phyloP scores from a whole-genome alignment of 2,888 invertebrate genomes.

The Nysson spinosus region DNA sequence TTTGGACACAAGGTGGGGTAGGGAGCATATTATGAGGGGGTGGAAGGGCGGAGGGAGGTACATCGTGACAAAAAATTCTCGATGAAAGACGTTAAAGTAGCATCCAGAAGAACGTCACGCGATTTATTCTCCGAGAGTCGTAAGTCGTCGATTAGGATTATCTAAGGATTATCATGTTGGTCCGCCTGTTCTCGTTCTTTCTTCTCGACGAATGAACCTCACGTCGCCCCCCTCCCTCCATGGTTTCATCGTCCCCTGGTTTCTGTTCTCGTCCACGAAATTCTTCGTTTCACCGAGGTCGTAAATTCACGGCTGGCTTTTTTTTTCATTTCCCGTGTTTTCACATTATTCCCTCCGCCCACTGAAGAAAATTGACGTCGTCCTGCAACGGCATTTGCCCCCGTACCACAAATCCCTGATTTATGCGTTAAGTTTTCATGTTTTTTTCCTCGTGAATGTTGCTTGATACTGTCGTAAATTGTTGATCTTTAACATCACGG shows the following conservation, averaged over 20 bases:
- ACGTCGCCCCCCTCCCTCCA: conserved; percentile 29
- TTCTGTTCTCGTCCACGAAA: conserved; percentile 6
- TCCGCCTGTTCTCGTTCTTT: conserved; percentile 47
- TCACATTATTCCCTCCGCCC: background rate
- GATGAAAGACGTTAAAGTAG: too few relatives aligned
- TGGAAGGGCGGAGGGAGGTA: background rate
- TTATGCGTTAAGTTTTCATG: too few relatives aligned
- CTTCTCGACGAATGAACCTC: conserved; percentile 17
- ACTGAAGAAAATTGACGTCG: conserved; percentile 38
- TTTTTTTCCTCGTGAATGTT: too few relatives aligned
- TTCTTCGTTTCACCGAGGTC: conserved; percentile 11
- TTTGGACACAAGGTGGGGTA: too few relatives aligned
- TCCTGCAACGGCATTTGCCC: conserved; percentile 14
- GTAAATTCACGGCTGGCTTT: conserved; percentile 50
- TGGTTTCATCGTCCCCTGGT: conserved; percentile 3
- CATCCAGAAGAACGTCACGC: too few relatives aligned
- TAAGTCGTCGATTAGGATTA: conserved; percentile 70
- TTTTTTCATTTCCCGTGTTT: conserved; percentile 16
- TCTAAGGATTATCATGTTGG: conserved; percentile 60
- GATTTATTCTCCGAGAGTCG: conserved; percentile 55
- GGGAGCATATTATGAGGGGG: too few relatives aligned
- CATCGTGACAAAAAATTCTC: too few relatives aligned
- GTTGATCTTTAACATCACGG: too few relatives aligned
- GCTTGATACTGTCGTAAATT: too few relatives aligned
- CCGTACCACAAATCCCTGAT: too few relatives aligned